Evolutionary conservation across 2,113 vertebrate species (phyloP).

Genomic region (Periophthalmus modestus): DNA sequence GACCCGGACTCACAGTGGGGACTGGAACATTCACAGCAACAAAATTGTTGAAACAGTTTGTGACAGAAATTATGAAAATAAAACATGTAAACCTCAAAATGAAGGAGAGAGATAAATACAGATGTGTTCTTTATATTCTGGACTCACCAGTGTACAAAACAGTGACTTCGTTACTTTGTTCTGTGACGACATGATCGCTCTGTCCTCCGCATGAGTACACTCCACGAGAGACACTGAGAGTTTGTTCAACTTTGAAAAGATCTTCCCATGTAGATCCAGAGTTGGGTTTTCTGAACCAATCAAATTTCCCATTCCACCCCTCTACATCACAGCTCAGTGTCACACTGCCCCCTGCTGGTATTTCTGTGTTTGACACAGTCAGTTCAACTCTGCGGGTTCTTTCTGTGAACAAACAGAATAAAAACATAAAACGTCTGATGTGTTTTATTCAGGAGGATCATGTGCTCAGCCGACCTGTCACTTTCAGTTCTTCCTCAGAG

Average conservation of each 20-base stretch:
- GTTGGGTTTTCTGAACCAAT: neutral
- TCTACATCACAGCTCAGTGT: conserved; percentile 4
- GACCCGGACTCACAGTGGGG: neutral
- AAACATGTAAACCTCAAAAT: neutral
- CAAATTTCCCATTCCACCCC: neutral
- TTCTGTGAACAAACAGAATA: neutral
- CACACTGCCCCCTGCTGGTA: neutral
- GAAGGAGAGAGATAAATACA: neutral
- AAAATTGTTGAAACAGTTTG: neutral
- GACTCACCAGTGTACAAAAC: neutral
- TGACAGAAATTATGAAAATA: neutral
- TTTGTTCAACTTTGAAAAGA: no score
- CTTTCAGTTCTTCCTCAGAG: no score
- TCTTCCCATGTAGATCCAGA: neutral
- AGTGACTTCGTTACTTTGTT: neutral
- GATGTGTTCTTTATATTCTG: neutral
- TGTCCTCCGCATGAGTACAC: neutral
- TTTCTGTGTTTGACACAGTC: neutral
- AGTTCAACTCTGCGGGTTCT: neutral
- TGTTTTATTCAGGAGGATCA: no score
- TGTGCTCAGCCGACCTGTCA: neutral
- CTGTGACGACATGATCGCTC: neutral
- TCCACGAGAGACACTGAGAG: neutral
- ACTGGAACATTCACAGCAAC: neutral
- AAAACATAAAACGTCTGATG: no score